These are phyloP conservation scores for Camelus dromedarius DNA, from an alignment of 2,113 vertebrate species.

Conservation along the genomic window DNA sequence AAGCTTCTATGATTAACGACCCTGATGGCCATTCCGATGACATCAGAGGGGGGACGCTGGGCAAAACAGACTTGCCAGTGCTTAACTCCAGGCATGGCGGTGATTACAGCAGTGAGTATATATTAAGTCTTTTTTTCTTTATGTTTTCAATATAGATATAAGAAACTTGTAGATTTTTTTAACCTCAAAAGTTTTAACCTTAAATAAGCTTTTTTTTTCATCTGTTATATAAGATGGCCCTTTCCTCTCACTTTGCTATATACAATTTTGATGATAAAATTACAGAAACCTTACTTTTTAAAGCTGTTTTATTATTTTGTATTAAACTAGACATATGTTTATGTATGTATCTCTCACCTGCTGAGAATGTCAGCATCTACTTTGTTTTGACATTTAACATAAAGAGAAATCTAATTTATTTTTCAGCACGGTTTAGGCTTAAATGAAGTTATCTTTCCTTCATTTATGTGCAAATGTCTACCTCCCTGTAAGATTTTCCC, in stretches of 20 bases:
- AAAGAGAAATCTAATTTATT: not conserved
- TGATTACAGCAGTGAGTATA: accelerated
- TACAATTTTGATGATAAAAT: not conserved
- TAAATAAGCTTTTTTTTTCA: not conserved
- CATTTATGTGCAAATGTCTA: not conserved
- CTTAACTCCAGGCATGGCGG: accelerated
- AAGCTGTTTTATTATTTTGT: not conserved
- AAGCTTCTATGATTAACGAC: not conserved
- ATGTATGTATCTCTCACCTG: not conserved
- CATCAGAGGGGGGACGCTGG: not conserved
- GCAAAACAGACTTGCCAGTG: accelerated
- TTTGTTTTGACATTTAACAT: not conserved
- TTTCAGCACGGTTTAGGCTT: not conserved
- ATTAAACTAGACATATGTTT: not conserved
- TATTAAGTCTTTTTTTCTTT: not conserved
- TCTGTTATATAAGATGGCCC: not conserved
- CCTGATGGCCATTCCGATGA: accelerated
- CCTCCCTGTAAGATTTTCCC: not conserved
- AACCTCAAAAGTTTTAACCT: not conserved
- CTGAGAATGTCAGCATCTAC: not conserved
- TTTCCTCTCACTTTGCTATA: not conserved
- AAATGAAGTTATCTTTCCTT: not conserved
- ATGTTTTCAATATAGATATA: not conserved
- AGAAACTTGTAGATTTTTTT: not conserved
- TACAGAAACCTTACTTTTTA: not conserved